Percentiles rank a stretch among this genome's conserved stretches.
phyloP scores from a whole-genome alignment of 2,113 vertebrate species.

The Henicopernis longicauda region DNA sequence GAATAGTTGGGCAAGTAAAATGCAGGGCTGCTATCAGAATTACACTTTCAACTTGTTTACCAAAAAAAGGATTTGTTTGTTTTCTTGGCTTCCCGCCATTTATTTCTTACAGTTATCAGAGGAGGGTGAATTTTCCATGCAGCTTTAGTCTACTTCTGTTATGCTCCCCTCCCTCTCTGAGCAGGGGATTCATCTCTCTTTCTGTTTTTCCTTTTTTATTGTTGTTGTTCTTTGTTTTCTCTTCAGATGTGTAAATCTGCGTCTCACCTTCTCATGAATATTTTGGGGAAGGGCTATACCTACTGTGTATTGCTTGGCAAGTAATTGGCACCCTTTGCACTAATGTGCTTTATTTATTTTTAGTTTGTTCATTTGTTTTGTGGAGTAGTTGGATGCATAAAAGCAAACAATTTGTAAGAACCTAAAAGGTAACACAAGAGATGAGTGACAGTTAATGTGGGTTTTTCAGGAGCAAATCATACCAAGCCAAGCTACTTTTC shows the following conservation, averaged over 20 bases:
- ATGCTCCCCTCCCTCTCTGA: not conserved
- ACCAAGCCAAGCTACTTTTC: not conserved
- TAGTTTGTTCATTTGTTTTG: not conserved
- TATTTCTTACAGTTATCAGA: not conserved
- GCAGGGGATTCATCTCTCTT: not conserved
- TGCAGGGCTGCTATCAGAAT: not conserved
- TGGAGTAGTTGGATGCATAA: not conserved
- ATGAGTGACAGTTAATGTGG: not conserved
- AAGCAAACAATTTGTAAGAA: not conserved
- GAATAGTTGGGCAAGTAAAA: not conserved
- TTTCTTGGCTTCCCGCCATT: not conserved
- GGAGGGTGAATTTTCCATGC: not conserved
- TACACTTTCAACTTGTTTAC: not conserved
- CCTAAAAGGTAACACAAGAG: not conserved
- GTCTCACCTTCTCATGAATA: rapidly evolving
- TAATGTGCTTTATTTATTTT: not conserved
- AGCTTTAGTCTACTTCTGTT: not conserved
- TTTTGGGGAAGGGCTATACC: not conserved
- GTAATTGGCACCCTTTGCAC: not conserved
- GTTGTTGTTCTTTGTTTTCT: not conserved
- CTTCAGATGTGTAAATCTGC: not conserved
- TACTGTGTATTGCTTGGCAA: not conserved
- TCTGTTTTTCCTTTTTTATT: not conserved
- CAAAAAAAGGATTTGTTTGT: not conserved
- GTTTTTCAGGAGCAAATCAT: not conserved